Conservation (phyloP, 2,797 vertebrate species). For the Echiichthys vipera region DNA sequence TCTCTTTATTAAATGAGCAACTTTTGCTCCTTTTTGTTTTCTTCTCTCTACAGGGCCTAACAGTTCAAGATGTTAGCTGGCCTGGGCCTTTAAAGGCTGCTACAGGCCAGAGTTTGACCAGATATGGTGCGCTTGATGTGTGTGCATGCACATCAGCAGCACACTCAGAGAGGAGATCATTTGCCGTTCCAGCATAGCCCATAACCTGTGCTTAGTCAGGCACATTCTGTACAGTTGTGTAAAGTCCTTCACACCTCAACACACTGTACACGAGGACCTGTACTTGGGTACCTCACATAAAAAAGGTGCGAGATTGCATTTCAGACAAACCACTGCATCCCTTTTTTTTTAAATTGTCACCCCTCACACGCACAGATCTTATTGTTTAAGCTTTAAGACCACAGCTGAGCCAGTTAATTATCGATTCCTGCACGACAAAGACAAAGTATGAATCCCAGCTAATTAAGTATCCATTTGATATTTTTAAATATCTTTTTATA, state of each 20-base stretch:
- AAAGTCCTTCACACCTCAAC: conserved; percentile 46
- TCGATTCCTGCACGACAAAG: neutral
- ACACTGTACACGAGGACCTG: conserved; percentile 55
- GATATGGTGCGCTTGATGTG: conserved; percentile 79
- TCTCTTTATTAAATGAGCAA: conserved; percentile 91
- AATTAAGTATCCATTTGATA: neutral
- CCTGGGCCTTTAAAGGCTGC: conserved; percentile 93
- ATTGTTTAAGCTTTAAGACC: neutral
- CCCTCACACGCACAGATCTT: neutral
- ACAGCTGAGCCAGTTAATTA: conserved; percentile 28
- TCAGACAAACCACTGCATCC: conserved; percentile 18
- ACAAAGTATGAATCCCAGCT: neutral
- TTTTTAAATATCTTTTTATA: no score
- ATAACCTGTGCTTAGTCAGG: conserved; percentile 58
- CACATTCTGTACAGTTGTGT: conserved; percentile 62
- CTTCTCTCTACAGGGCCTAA: conserved; percentile 92
- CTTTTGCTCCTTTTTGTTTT: conserved; percentile 94
- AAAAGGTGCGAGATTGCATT: conserved; percentile 57
- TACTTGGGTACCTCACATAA: conserved; percentile 61
- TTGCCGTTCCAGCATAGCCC: conserved; percentile 67
- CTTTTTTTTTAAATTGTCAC: neutral
- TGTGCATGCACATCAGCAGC: conserved; percentile 71
- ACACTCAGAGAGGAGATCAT: conserved; percentile 69
- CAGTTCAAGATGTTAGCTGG: conserved; percentile 95
- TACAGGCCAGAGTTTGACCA: conserved; percentile 93